Evolutionary conservation across 2,113 vertebrate genomes (phyloP).

Genomic region (Epinephelus moara): DNA sequence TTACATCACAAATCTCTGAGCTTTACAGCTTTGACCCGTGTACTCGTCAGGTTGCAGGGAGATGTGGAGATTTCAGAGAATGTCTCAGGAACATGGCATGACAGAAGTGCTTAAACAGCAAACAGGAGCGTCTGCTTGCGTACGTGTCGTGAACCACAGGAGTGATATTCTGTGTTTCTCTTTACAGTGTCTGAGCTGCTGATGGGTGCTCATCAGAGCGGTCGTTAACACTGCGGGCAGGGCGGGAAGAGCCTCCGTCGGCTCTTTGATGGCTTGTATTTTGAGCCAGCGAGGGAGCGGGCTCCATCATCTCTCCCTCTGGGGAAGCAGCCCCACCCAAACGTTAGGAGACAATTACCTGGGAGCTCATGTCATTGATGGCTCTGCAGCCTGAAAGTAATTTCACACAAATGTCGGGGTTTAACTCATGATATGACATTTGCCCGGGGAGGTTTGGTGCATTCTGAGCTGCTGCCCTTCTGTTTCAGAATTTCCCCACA

Average conservation of each 20-base stretch:
- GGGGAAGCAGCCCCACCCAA: slow-evolving; percentile 23
- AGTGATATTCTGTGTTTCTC: slow-evolving; percentile 5
- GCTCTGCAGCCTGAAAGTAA: slow-evolving; percentile 10
- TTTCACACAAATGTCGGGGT: not conserved
- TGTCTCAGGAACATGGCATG: not conserved
- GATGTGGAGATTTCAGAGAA: not conserved
- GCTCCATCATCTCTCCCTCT: not conserved
- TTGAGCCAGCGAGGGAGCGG: slow-evolving; percentile 7
- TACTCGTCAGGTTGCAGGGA: not conserved
- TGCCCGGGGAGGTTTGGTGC: not conserved
- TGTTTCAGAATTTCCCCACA: not conserved
- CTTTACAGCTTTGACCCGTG: not conserved
- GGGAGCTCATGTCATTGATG: not conserved
- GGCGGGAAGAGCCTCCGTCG: slow-evolving; percentile 2
- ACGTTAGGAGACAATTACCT: slow-evolving; percentile 16
- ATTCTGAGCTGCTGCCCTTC: slow-evolving; percentile 5
- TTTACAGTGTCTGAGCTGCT: slow-evolving; percentile 17
- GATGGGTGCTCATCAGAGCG: slow-evolving; percentile 14
- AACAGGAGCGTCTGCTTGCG: not conserved
- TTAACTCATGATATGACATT: slow-evolving; percentile 4
- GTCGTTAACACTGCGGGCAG: slow-evolving; percentile 16
- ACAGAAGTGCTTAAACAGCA: not conserved
- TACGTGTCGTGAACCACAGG: not conserved
- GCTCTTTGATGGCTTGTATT: slow-evolving; percentile 16
- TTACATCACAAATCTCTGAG: not conserved